Evolutionary conservation across 2,797 vertebrate species (phyloP), one percentile per base, ranked within the genome.

Genomic region (Phyllotis vaccarum): DNA sequence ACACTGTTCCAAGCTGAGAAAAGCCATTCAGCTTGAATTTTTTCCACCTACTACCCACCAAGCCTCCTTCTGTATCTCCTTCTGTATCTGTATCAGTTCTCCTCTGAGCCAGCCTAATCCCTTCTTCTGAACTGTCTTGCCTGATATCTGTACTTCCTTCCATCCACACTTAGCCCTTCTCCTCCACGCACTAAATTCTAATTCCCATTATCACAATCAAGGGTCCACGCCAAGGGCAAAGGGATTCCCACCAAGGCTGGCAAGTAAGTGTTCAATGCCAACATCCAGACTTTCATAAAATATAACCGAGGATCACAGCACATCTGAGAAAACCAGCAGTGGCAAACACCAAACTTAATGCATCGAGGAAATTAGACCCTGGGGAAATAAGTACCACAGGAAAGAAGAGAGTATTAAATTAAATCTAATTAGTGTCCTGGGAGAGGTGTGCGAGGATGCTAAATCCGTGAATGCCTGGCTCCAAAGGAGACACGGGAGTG

Each of bases 351-450:
- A 31, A 86, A 66, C 29, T 43, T 31, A 40, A 27, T 16, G 37
- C 37, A 17, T 37, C 46, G 27, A 76, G 74, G 86, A 54, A 81
- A 94, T 34, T 43, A 87, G 80, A 40, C 78, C 70, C 74, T 49
- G 70, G 83, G 70, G 93, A 93, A 90, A 78, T 21, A 81, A 46
- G 29, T 17, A 16, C 17, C 14, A 29, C 21, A 70, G 87, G 46
- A 83, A 64, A 93, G 49, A 91, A 54, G 27, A 83, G 60, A 91
- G 75, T 37, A 24, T 93, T 80, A 60, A 91, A 80, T 85, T 88
- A 91, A 96, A 82, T 19, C 17, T 93, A 96, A 93, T 93, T 72
- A 74, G 70, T 43, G 29, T 83, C 91, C 49, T n/a, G 0, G 68
- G 91, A 87, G 91, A 87, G 24, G 87, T 1, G 3, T 19, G 22